These are phyloP conservation scores for Cromileptes altivelis DNA, from an alignment of 2,113 vertebrate species.

Conservation along the genomic window DNA sequence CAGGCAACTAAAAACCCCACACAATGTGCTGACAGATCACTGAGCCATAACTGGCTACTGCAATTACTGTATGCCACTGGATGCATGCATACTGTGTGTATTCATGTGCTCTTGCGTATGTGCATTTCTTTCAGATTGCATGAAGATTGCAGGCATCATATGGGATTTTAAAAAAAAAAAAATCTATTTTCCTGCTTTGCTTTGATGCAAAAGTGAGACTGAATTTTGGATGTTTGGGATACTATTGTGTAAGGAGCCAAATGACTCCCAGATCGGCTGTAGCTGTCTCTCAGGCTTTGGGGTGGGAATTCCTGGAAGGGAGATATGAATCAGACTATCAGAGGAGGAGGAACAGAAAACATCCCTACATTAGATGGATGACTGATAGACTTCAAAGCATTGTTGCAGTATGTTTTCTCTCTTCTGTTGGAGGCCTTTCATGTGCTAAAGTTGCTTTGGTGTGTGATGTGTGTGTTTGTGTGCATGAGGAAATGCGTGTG, in stretches of 20 bases:
- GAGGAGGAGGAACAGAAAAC: conserved; percentile 74
- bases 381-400: conserved; percentile 82
- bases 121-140: conserved; percentile 46
- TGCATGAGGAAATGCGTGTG: conserved; percentile 45
- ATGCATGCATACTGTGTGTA: conserved; percentile 30
- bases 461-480: conserved; percentile 61
- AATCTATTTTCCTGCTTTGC: conserved; percentile 57
- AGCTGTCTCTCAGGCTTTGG: conserved; percentile 48
- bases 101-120: conserved; percentile 41
- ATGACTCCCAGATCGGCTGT: conserved; percentile 58
- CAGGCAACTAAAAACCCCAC: conserved; percentile 37
- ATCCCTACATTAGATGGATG: conserved; percentile 71
- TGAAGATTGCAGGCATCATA: conserved; percentile 56
- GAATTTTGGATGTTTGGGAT: conserved; percentile 68
- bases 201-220: conserved; percentile 71
- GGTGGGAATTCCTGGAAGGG: conserved; percentile 50
- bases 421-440: conserved; percentile 78
- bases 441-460: conserved; percentile 78
- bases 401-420: conserved; percentile 73
- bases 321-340: conserved; percentile 76
- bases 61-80: conserved; percentile 35
- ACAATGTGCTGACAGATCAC: conserved; percentile 64
- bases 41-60: conserved; percentile 48
- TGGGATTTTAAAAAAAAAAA: conserved; percentile 19
- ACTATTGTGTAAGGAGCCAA: conserved; percentile 57